Evolutionary conservation across 1,140 invertebrate genomes (phyloP).

Genomic region (Trichonephila clavipes): DNA sequence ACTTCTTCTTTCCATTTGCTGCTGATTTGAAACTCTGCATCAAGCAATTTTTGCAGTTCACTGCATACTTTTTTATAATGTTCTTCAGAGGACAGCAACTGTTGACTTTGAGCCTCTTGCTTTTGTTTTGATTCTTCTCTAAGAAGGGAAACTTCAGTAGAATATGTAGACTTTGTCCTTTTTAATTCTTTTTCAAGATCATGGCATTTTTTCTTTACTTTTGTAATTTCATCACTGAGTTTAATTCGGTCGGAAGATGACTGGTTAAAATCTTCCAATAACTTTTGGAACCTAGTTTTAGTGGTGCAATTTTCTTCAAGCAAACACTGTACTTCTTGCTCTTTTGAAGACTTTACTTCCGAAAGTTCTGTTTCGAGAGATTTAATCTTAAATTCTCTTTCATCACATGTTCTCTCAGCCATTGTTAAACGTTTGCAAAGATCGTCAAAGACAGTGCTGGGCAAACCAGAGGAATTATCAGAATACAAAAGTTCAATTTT

Average conservation of each 20-base stretch:
- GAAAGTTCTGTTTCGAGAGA: not conserved
- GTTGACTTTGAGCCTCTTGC: not conserved
- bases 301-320: not conserved
- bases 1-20: slow-evolving; percentile 49
- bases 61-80: slow-evolving; percentile 45
- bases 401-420: slow-evolving; percentile 54
- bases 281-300: slow-evolving; percentile 15
- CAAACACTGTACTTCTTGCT: slow-evolving; percentile 31
- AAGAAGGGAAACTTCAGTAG: not conserved
- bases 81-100: slow-evolving; percentile 18
- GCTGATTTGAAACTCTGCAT: slow-evolving; percentile 56
- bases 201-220: not conserved
- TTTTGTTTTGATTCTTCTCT: not conserved
- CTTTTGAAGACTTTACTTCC: slow-evolving; percentile 40
- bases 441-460: slow-evolving; percentile 56
- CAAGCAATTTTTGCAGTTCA: slow-evolving; percentile 27
- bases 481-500: slow-evolving; percentile 55
- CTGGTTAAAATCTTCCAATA: slow-evolving; percentile 56
- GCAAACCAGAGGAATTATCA: slow-evolving; percentile 1
- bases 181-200: slow-evolving; percentile 55
- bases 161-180: not conserved
- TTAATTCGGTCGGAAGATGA: slow-evolving; percentile 20
- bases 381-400: slow-evolving; percentile 37
- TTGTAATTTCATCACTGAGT: slow-evolving; percentile 21
- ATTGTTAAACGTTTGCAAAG: slow-evolving; percentile 12